Evolutionary conservation across 2,888 invertebrate genomes (phyloP).

Genomic region (Stenichneumon culpator): DNA sequence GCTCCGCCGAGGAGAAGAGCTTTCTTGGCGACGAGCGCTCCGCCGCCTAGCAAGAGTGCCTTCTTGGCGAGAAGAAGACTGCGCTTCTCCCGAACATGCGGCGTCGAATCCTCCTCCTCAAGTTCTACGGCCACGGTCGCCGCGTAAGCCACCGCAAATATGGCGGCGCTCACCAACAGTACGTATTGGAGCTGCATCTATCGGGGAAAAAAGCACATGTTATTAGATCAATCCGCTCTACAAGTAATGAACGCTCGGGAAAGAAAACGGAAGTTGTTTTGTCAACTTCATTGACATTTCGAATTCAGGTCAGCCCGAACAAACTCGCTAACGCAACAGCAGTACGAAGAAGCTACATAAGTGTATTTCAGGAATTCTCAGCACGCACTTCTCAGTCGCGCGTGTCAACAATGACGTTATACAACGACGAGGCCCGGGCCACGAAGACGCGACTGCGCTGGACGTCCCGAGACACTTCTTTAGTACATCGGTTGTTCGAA

Average conservation of each 20-base stretch:
- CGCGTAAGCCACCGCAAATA: slow-evolving; percentile 70
- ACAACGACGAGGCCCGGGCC: background rate
- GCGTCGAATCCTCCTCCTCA: slow-evolving; percentile 12
- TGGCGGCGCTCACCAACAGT: slow-evolving; percentile 58
- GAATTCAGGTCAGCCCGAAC: background rate
- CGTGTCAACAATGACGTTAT: slow-evolving; percentile 18
- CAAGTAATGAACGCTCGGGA: background rate
- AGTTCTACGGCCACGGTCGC: slow-evolving; percentile 13
- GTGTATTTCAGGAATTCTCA: slow-evolving; percentile 2
- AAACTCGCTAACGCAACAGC: slow-evolving; percentile 3
- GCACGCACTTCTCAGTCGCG: background rate
- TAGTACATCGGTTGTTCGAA: background rate
- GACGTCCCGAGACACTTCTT: background rate
- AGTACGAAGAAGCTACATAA: background rate
- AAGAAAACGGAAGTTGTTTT: background rate
- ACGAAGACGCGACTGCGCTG: background rate
- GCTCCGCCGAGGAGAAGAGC: slow-evolving; percentile 72
- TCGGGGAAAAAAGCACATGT: background rate
- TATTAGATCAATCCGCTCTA: background rate
- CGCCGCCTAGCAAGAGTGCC: slow-evolving; percentile 73
- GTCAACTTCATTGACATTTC: background rate
- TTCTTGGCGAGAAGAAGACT: slow-evolving; percentile 71
- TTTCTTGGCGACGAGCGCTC: slow-evolving; percentile 72
- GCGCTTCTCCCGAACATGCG: slow-evolving; percentile 71
- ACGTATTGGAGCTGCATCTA: slow-evolving; percentile 72